phyloP scores from a whole-genome alignment of 2,888 invertebrate genomes.

The Lutraria lutraria region DNA sequence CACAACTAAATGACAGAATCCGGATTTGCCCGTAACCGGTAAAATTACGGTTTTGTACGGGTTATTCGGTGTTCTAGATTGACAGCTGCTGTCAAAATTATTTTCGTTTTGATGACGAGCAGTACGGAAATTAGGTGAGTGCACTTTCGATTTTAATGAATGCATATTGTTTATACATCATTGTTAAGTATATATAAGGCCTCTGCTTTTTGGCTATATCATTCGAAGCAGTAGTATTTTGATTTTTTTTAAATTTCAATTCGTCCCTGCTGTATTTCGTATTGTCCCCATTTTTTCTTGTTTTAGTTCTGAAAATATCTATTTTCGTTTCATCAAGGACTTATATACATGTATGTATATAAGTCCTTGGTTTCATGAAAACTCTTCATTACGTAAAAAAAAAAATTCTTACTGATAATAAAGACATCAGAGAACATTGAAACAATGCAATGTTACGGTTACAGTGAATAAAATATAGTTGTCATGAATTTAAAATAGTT shows the following conservation, averaged over 20 bases:
- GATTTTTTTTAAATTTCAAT: background rate
- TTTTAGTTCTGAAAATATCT: background rate
- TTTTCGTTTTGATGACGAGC: background rate
- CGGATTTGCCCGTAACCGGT: background rate
- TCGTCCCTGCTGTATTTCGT: background rate
- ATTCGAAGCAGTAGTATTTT: no score
- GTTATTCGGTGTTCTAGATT: background rate
- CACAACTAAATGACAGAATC: background rate
- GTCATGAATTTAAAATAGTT: no score
- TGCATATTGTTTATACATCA: background rate
- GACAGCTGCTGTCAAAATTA: slow-evolving; percentile 13
- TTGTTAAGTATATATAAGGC: no score
- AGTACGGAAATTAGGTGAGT: background rate
- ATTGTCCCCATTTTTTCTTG: background rate
- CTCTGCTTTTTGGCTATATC: no score
- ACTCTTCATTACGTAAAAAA: no score
- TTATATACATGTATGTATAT: no score
- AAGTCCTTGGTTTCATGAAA: no score
- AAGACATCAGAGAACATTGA: no score
- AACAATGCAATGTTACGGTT: no score
- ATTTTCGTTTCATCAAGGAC: no score
- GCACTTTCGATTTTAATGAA: background rate
- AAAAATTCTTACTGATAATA: no score
- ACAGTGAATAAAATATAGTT: no score
- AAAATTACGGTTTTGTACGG: background rate